These are phyloP conservation scores for Frankliniella fusca DNA, from an alignment of 2,888 invertebrate genomes.

Conservation along the genomic window DNA sequence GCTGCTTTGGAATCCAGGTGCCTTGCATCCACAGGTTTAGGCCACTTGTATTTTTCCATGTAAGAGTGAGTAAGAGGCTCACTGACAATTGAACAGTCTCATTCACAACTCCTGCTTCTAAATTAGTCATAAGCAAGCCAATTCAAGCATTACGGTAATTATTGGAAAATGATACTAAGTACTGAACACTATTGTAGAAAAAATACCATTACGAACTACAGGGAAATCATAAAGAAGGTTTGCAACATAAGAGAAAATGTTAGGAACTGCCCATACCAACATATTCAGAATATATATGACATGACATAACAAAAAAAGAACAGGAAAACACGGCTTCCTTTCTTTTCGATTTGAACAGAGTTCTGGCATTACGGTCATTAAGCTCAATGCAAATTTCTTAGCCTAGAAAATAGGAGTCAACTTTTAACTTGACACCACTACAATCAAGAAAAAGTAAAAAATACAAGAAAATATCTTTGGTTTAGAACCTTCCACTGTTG, in stretches of 20 bases:
- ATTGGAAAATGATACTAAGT: too few relatives aligned
- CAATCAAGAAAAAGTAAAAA: not conserved
- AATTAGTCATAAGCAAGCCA: too few relatives aligned
- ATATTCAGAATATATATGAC: not conserved
- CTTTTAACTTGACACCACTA: not conserved
- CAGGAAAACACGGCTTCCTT: not conserved
- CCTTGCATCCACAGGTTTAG: not conserved
- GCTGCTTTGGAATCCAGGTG: conserved; percentile 16
- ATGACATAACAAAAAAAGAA: not conserved
- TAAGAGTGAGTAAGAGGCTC: too few relatives aligned
- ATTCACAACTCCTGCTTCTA: not conserved
- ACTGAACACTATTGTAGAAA: too few relatives aligned
- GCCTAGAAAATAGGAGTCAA: not conserved
- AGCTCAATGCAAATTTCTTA: too few relatives aligned
- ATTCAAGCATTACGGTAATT: too few relatives aligned
- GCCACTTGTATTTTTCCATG: not conserved
- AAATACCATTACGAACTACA: not conserved
- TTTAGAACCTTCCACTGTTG: not conserved
- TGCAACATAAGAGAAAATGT: not conserved
- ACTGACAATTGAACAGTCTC: not conserved
- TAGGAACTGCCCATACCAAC: not conserved
- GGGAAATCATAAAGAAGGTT: not conserved
- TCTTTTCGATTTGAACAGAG: not conserved
- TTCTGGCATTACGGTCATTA: not conserved
- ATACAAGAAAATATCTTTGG: conserved; percentile 21